These are phyloP conservation scores for Trachurus trachurus DNA, from an alignment of 2,797 vertebrate genomes.

Conservation along the genomic window DNA sequence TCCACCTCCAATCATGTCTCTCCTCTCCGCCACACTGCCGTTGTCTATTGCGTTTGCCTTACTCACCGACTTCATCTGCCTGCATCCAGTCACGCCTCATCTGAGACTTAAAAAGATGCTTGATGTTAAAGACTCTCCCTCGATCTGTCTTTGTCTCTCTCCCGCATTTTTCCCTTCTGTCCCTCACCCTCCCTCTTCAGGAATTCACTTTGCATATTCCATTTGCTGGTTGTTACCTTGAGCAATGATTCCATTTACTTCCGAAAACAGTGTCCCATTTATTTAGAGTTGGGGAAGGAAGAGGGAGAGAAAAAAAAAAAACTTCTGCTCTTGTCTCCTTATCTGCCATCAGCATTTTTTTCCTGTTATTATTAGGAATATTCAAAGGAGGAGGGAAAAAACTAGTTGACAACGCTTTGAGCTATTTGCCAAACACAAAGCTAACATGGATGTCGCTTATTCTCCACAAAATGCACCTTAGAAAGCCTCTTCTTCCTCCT, in stretches of 20 bases:
- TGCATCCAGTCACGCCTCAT: slow-evolving; percentile 22
- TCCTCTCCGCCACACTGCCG: slow-evolving; percentile 32
- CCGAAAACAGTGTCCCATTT: slow-evolving; percentile 76
- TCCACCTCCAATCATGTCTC: slow-evolving; percentile 40
- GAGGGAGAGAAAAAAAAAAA: not conserved
- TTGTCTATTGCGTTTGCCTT: slow-evolving; percentile 18
- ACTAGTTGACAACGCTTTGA: slow-evolving; percentile 70
- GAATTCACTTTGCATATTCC: slow-evolving; percentile 86
- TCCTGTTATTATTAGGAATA: slow-evolving; percentile 69
- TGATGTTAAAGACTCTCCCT: slow-evolving; percentile 46
- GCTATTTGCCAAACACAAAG: slow-evolving; percentile 65
- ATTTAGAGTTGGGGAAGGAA: slow-evolving; percentile 57
- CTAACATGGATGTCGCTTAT: slow-evolving; percentile 56
- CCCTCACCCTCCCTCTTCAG: slow-evolving; percentile 65
- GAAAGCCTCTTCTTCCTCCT: slow-evolving; percentile 18
- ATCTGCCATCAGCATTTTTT: slow-evolving; percentile 70
- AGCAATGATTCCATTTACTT: slow-evolving; percentile 87
- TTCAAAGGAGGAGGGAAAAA: slow-evolving; percentile 56
- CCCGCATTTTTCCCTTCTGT: slow-evolving; percentile 52
- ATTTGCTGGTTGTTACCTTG: slow-evolving; percentile 89
- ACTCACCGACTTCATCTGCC: slow-evolving; percentile 25
- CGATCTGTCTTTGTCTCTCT: slow-evolving; percentile 58
- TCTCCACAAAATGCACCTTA: slow-evolving; percentile 21
- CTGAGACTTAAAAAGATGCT: slow-evolving; percentile 51
- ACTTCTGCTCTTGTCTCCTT: slow-evolving; percentile 61